These are phyloP conservation scores for Drosophila pectinifera DNA, from an alignment of 1,140 invertebrate genomes.

Conservation along the genomic window DNA sequence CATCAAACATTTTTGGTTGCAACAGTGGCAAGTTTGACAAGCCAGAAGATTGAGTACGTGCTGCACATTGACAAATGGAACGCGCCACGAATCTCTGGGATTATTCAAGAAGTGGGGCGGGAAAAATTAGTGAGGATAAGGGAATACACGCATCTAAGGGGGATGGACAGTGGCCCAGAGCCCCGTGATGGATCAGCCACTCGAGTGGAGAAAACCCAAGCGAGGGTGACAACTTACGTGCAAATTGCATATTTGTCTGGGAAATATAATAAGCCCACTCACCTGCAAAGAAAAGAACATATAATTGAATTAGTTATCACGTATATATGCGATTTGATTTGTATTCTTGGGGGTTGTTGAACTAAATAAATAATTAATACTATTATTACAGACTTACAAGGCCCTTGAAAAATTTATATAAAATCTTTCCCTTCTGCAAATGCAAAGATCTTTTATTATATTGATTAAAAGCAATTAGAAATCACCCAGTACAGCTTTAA, in stretches of 20 bases:
- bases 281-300: constrained; percentile 59
- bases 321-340: constrained; percentile 11
- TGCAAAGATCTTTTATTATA: no score
- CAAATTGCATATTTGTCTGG: constrained; percentile 53
- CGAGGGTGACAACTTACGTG: constrained; percentile 30
- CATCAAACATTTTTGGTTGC: constrained; percentile 60
- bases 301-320: constrained; percentile 34
- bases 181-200: constrained; percentile 33
- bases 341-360: not conserved
- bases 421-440: no score
- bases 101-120: constrained; percentile 3
- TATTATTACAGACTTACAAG: not conserved
- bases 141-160: not conserved
- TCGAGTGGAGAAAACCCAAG: not conserved
- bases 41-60: constrained; percentile 82
- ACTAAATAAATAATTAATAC: not conserved
- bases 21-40: constrained; percentile 83
- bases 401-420: constrained; percentile 12
- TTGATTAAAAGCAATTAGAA: no score
- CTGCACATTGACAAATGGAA: constrained; percentile 79
- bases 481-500: no score
- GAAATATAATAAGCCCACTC: constrained; percentile 37
- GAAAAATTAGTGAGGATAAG: constrained; percentile 16
- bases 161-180: constrained; percentile 8
- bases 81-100: constrained; percentile 46